Conservation (phyloP, 1,140 invertebrate genomes). For the Anadara kagoshimensis region DNA sequence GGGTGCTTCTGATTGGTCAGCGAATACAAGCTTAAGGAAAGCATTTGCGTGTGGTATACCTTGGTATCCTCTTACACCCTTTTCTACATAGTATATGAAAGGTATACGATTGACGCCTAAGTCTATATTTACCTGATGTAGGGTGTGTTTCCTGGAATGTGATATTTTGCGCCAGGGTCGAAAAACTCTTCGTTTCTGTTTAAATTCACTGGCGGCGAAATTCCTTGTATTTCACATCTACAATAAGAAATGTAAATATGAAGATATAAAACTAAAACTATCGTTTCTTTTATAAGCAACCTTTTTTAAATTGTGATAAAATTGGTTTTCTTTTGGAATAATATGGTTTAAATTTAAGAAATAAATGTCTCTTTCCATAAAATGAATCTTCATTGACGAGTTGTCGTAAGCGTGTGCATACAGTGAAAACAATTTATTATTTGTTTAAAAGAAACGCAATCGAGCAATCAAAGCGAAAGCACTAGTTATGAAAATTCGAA, state of each 20-base stretch:
- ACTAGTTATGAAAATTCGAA: no score
- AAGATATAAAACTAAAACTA: not conserved
- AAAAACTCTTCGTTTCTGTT: slow-evolving; percentile 60
- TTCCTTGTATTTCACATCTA: slow-evolving; percentile 65
- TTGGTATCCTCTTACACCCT: no score
- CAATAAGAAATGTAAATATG: not conserved
- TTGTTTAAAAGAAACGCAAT: no score
- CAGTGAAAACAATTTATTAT: no score
- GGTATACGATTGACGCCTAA: not conserved
- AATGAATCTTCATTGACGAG: no score
- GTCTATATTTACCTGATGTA: slow-evolving; percentile 60
- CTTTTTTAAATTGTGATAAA: not conserved
- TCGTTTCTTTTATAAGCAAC: not conserved
- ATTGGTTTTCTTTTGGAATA: not conserved
- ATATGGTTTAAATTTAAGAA: no score
- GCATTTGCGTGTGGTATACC: no score
- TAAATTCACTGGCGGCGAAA: slow-evolving; percentile 56
- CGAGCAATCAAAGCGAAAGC: no score
- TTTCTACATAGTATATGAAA: not conserved
- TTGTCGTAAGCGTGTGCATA: no score
- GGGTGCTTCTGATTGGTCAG: no score
- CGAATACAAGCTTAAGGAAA: no score
- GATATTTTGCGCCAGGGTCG: slow-evolving; percentile 69
- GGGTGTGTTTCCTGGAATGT: slow-evolving; percentile 63
- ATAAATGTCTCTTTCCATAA: no score